Evolutionary conservation across 2,113 vertebrate species (phyloP).

Genomic region (Spermophilus dauricus): DNA sequence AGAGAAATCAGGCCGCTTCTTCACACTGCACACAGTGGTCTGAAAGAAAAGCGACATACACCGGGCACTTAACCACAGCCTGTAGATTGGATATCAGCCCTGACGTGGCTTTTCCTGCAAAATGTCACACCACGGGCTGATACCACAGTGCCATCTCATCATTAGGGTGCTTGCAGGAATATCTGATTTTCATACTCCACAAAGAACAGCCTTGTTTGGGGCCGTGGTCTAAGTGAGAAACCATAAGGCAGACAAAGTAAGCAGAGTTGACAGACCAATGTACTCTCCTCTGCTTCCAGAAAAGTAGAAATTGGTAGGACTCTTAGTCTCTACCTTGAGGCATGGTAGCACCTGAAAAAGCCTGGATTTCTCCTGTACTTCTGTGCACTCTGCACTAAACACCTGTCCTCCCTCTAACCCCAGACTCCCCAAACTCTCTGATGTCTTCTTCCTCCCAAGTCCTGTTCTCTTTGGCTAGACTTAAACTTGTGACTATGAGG

Average conservation of each 20-base stretch:
- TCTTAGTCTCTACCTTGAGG: neutral
- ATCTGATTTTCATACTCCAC: neutral
- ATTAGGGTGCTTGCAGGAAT: neutral
- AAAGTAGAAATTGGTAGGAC: neutral
- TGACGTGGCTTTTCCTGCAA: neutral
- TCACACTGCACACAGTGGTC: constrained; percentile 91
- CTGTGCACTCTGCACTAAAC: neutral
- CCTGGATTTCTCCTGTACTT: neutral
- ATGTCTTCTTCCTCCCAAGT: neutral
- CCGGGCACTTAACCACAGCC: no score
- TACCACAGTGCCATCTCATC: neutral
- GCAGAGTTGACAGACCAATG: neutral
- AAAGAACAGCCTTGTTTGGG: neutral
- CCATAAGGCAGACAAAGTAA: neutral
- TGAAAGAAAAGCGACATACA: constrained; percentile 75
- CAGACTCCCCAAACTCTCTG: neutral
- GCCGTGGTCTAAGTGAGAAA: neutral
- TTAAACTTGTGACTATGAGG: neutral
- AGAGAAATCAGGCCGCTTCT: constrained; percentile 90
- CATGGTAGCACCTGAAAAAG: neutral
- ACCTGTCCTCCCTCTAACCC: neutral
- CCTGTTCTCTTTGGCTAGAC: neutral
- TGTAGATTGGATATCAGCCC: neutral
- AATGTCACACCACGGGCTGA: neutral
- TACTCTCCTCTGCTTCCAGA: neutral